These are phyloP conservation scores for Poecilus cupreus DNA, from an alignment of 2,888 invertebrate genomes.

Conservation along the genomic window DNA sequence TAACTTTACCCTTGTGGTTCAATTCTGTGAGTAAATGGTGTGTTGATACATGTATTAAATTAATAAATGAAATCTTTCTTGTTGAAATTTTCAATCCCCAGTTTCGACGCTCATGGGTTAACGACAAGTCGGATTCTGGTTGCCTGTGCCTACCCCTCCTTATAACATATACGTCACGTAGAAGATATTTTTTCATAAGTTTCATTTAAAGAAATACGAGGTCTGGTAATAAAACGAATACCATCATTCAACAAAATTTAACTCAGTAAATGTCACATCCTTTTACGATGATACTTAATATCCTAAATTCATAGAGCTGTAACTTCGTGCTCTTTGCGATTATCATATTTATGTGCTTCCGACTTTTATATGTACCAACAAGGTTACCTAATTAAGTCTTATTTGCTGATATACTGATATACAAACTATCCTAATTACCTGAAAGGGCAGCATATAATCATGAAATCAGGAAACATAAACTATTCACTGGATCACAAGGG, in stretches of 20 bases:
- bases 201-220: neutral
- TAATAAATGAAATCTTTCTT: no score
- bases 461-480: neutral
- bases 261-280: neutral
- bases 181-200: neutral
- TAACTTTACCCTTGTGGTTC: no score
- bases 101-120: neutral
- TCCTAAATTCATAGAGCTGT: neutral
- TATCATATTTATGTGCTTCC: no score
- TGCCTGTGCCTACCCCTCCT: neutral
- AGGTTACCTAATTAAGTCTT: no score
- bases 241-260: neutral
- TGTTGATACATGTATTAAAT: no score
- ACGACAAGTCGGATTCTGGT: neutral
- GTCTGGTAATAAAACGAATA: neutral
- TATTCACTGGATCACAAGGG: constrained; percentile 16
- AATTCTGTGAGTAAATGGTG: no score
- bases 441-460: neutral
- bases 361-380: no score
- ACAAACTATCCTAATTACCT: constrained; percentile 1
- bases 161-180: neutral
- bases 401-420: no score
- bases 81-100: no score
- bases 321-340: neutral
- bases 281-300: neutral